Base-by-base conservation (phyloP, 1,140 invertebrate genomes). In the Aphis craccivora region DNA sequence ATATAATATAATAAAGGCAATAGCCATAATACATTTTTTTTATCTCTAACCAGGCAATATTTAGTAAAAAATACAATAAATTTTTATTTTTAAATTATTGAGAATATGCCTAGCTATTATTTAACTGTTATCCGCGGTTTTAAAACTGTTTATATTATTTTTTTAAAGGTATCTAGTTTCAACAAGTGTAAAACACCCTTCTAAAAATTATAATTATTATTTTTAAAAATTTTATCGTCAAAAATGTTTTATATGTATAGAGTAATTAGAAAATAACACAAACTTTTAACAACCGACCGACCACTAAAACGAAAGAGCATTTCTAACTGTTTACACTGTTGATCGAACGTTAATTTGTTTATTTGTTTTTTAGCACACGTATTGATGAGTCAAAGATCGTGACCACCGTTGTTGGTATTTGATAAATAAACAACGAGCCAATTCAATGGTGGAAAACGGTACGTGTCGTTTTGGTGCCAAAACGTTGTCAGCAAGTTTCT, bases 401-500 rank as follows among this genome's bases (percentile, higher is more conserved):
- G 60, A 76, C 30, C 30, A 76, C 60, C 4, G 0, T n/a, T 20
- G 60, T 14, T 76, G 14, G 60, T 18, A n/a, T n/a, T n/a, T 76
- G n/a, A 76, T 76, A 76, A 76, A 76, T 76, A 76, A 76, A 76
- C 60, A 76, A 76, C 14, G 60, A 76, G 60, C 60, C 30, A 76
- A 76, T 76, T 76, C 60, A 76, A 76, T 76, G 60, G 60, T 76
- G 60, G 60, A 4, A 18, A 11, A 18, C 14, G 14, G 30, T 76
- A 76, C 60, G 14, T 76, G 60, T 76, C 35, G 37, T 83, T 83
- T 83, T 22, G 37, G 35, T 83, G 81, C 81, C 81, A 83, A 83
- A 83, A 83, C 81, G 35, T 83, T 83, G 81, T 83, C 81, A 83
- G 81, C 81, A 37, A 83, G 35, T 83, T 83, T 83, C 22, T 20